Conservation (phyloP, 1,140 invertebrate species). For the Eumaeus atala region DNA sequence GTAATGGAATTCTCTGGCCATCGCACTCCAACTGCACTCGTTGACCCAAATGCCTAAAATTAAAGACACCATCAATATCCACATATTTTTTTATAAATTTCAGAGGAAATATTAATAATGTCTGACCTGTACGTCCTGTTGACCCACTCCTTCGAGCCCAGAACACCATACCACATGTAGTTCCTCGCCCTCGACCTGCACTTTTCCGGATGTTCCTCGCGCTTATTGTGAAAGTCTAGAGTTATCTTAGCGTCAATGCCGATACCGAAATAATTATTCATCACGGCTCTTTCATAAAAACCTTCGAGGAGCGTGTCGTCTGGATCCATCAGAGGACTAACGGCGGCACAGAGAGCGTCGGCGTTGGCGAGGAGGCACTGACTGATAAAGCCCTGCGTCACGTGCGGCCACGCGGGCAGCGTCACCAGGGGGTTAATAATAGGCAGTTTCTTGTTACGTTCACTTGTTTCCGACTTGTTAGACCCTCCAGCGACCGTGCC, state of each 20-base stretch:
- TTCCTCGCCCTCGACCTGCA: constrained; percentile 95
- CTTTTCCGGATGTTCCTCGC: constrained; percentile 98
- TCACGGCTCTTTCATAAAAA: constrained; percentile 95
- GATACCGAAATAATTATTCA: constrained; percentile 99
- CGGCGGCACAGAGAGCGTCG: constrained; percentile 95
- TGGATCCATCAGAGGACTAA: constrained; percentile 93
- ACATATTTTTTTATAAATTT: background rate
- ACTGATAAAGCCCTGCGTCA: constrained; percentile 67
- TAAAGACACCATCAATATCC: background rate
- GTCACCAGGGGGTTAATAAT: constrained; percentile 93
- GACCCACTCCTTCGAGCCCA: constrained; percentile 93
- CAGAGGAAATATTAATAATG: background rate
- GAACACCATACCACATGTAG: constrained; percentile 98
- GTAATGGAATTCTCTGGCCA: constrained; percentile 91
- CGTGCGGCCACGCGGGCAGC: constrained; percentile 90
- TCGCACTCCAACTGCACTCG: constrained; percentile 94
- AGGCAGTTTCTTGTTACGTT: constrained; percentile 82
- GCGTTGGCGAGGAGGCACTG: constrained; percentile 93
- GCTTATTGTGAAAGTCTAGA: constrained; percentile 97
- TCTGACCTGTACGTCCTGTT: constrained; percentile 90
- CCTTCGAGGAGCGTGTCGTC: constrained; percentile 93
- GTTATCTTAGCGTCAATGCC: constrained; percentile 99
- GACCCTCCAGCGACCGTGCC: constrained; percentile 31
- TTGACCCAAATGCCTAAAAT: constrained; percentile 89
- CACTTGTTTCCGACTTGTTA: constrained; percentile 49